phyloP scores from a whole-genome alignment of 2,113 vertebrate species.

The Microtus montanus region DNA sequence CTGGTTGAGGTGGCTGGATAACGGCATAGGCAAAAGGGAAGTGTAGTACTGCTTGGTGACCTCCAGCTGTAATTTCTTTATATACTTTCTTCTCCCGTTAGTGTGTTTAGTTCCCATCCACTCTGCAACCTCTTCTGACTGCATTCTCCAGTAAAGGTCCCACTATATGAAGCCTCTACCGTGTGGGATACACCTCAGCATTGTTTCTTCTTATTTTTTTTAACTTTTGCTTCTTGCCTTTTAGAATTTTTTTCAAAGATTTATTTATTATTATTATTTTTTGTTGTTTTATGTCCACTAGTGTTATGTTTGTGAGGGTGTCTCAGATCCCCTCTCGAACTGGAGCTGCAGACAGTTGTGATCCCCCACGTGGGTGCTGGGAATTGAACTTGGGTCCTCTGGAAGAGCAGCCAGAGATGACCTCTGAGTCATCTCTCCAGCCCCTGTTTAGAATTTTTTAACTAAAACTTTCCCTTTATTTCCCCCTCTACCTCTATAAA shows the following conservation, averaged over 20 bases:
- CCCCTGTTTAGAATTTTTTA: not conserved
- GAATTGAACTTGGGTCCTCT: not conserved
- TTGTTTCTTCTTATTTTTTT: no score
- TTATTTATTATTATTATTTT: not conserved
- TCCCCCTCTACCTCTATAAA: not conserved
- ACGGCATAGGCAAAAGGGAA: not conserved
- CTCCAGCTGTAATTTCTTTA: not conserved
- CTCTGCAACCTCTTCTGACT: no score
- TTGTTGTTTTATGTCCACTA: not conserved
- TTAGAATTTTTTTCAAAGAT: not conserved
- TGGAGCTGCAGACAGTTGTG: not conserved
- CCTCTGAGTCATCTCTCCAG: not conserved
- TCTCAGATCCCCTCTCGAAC: not conserved
- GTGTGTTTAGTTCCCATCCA: not conserved
- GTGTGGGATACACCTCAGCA: not conserved
- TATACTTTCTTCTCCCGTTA: not conserved
- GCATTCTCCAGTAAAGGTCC: not conserved
- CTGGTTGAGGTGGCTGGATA: not conserved
- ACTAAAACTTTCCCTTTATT: not conserved
- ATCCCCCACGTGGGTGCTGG: not conserved
- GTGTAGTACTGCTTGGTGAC: not conserved
- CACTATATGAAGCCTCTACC: fast-evolving
- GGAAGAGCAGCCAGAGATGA: not conserved
- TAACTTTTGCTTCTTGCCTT: not conserved
- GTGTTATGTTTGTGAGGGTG: not conserved